Evolutionary conservation across 2,888 invertebrate genomes (phyloP).

Genomic region (Lobophora halterata): DNA sequence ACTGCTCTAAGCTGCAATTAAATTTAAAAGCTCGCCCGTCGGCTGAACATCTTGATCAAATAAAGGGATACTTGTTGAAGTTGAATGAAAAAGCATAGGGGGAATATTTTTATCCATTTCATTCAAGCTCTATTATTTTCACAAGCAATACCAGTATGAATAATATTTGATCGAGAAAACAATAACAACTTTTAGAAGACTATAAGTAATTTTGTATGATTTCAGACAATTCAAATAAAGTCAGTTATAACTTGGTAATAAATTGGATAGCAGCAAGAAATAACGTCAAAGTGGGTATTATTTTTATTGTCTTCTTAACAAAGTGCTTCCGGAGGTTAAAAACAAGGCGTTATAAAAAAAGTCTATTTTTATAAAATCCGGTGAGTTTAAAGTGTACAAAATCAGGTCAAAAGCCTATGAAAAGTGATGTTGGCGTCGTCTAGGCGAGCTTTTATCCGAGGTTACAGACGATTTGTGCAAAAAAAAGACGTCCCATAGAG

Average conservation of each 20-base stretch:
- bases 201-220: too few relatives aligned
- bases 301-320: conserved; percentile 48
- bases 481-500: conserved; percentile 20
- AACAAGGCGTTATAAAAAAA: conserved; percentile 38
- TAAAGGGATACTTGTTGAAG: conserved; percentile 31
- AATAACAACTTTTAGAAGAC: too few relatives aligned
- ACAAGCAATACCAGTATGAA: too few relatives aligned
- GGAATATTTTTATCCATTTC: conserved; percentile 16
- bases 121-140: too few relatives aligned
- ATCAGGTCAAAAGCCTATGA: conserved; percentile 6
- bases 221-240: too few relatives aligned
- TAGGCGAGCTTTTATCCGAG: conserved; percentile 29
- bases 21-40: conserved; percentile 38
- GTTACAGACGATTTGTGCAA: conserved; percentile 21
- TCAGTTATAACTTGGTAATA: too few relatives aligned
- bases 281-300: conserved; percentile 28
- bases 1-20: conserved; percentile 36
- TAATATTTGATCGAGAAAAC: too few relatives aligned
- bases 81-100: conserved; percentile 23
- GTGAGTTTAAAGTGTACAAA: conserved; percentile 7
- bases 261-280: conserved; percentile 12
- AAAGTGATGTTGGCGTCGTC: conserved; percentile 26
- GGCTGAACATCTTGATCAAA: conserved; percentile 28
- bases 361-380: conserved; percentile 28
- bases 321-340: conserved; percentile 46